Conservation (phyloP, 2,797 vertebrate genomes). For the Aulostomus chinensis region DNA sequence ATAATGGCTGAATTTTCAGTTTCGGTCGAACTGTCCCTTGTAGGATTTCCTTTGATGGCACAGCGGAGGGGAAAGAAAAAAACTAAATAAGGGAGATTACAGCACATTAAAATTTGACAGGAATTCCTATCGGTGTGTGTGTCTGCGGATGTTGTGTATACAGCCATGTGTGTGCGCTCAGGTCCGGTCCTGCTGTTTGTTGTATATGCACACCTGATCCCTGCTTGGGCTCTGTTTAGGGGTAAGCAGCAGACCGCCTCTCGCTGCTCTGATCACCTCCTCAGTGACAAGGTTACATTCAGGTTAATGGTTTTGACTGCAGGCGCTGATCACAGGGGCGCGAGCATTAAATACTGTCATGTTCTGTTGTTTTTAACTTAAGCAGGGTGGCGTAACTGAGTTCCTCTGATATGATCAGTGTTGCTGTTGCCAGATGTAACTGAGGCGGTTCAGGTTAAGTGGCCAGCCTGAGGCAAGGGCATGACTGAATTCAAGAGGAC, state of each 20-base stretch:
- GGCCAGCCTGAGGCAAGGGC: conserved; percentile 55
- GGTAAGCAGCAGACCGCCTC: conserved; percentile 27
- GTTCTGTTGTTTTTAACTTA: conserved; percentile 36
- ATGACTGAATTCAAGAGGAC: conserved; percentile 53
- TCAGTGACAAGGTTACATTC: conserved; percentile 32
- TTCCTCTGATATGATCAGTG: conserved; percentile 50
- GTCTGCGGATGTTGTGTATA: conserved; percentile 58
- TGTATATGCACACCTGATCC: conserved; percentile 60
- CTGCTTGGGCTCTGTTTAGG: conserved; percentile 50
- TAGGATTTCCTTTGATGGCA: too few relatives aligned
- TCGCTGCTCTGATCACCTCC: conserved; percentile 20
- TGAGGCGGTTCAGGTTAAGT: conserved; percentile 65
- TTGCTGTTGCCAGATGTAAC: conserved; percentile 57
- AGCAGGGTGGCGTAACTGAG: conserved; percentile 30
- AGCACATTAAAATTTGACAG: too few relatives aligned
- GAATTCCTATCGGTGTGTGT: not conserved
- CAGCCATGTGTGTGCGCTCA: conserved; percentile 32
- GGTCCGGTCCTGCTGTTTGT: conserved; percentile 48
- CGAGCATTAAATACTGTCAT: conserved; percentile 33
- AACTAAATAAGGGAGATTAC: too few relatives aligned
- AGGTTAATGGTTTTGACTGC: conserved; percentile 32
- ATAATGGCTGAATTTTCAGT: too few relatives aligned
- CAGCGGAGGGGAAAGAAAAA: too few relatives aligned
- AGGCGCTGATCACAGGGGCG: conserved; percentile 10
- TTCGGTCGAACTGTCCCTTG: too few relatives aligned